Percentiles rank a stretch among this genome's conserved stretches.
Evolutionary conservation across 2,888 invertebrate genomes (phyloP).

Genomic region (Erannis defoliaria): DNA sequence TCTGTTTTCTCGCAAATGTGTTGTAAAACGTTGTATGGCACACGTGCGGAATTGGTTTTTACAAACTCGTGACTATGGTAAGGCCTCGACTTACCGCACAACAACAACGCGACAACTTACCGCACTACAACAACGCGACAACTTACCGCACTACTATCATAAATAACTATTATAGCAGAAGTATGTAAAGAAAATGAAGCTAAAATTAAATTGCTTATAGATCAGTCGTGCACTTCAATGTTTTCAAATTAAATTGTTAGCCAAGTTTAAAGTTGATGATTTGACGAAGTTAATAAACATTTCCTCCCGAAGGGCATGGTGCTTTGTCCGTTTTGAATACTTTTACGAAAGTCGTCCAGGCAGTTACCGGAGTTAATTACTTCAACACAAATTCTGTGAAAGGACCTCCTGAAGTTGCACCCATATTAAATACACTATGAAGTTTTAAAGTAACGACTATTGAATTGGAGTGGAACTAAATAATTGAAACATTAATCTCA

Average conservation of each 20-base stretch:
- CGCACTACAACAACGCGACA: no score
- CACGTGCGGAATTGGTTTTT: no score
- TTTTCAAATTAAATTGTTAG: conserved; percentile 2
- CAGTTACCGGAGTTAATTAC: conserved; percentile 18
- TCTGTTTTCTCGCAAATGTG: no score
- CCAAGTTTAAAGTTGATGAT: conserved; percentile 3
- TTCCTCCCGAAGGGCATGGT: background rate
- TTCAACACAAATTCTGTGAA: conserved; percentile 2
- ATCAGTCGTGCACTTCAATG: no score
- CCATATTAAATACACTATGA: background rate
- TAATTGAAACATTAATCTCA: background rate
- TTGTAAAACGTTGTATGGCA: no score
- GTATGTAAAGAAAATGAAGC: no score
- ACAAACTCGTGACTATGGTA: no score
- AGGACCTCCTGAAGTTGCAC: conserved; percentile 7
- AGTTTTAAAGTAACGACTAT: background rate
- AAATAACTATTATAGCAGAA: no score
- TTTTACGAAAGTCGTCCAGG: conserved; percentile 7
- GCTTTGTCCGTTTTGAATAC: conserved; percentile 20
- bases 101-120: no score
- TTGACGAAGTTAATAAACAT: conserved; percentile 15
- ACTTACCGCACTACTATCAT: no score
- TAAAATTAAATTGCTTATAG: no score
- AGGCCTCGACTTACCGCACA: no score
- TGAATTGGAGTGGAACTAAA: background rate